Conservation (phyloP, 2,888 invertebrate species). For the Apantesis nais region DNA sequence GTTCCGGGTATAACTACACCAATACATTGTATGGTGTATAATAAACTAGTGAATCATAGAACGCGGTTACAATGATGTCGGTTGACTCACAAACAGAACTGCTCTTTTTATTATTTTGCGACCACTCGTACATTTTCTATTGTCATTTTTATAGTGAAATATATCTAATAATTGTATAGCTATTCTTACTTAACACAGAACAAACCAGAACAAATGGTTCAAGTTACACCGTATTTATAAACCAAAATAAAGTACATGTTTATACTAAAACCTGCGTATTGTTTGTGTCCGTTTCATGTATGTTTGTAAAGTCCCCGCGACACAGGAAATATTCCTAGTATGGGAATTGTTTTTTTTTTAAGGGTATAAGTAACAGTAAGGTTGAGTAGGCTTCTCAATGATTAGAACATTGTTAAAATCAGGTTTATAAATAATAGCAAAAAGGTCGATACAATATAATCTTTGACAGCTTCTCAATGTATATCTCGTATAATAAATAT, state of each 20-base stretch:
- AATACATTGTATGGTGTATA: constrained; percentile 40
- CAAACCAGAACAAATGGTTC: no score
- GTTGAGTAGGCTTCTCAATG: no score
- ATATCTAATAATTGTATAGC: constrained; percentile 33
- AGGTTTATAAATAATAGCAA: background rate
- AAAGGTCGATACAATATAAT: background rate
- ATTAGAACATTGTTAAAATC: background rate
- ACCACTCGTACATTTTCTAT: constrained; percentile 23
- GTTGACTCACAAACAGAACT: constrained; percentile 41
- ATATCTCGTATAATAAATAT: no score
- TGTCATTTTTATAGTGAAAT: constrained; percentile 20
- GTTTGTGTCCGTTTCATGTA: no score
- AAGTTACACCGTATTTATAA: no score
- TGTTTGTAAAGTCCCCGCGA: no score
- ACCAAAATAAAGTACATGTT: no score
- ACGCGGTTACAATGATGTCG: constrained; percentile 35
- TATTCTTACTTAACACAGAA: constrained; percentile 3
- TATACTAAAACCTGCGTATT: no score
- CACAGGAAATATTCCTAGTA: no score
- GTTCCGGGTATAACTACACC: constrained; percentile 30
- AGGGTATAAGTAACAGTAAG: no score
- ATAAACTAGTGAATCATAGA: constrained; percentile 44
- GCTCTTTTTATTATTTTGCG: constrained; percentile 38
- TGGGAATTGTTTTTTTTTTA: no score
- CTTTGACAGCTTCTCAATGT: no score